Evolutionary conservation across 1,140 invertebrate genomes (phyloP).

Genomic region (Hyles euphorbiae): DNA sequence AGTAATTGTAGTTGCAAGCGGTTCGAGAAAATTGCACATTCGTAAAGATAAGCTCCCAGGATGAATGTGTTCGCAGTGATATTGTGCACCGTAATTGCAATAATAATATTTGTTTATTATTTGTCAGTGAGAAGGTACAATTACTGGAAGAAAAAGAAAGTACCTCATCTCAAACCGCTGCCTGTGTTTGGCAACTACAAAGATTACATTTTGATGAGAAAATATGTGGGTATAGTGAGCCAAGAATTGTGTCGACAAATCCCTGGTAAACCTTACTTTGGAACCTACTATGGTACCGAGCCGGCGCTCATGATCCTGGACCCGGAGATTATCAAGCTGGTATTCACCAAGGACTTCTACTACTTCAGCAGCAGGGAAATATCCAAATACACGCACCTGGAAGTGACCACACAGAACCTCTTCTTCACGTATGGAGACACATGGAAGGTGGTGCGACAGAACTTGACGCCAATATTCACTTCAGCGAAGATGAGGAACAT

Average conservation of each 20-base stretch:
- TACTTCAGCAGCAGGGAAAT: slow-evolving; percentile 16
- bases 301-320: slow-evolving; percentile 8
- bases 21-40: too few relatives aligned
- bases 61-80: too few relatives aligned
- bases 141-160: slow-evolving; percentile 48
- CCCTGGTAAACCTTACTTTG: slow-evolving; percentile 11
- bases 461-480: slow-evolving; percentile 77
- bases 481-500: slow-evolving; percentile 76
- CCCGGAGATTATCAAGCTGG: slow-evolving; percentile 17
- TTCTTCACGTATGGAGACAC: slow-evolving; percentile 44
- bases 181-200: slow-evolving; percentile 47
- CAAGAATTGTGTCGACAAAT: slow-evolving; percentile 13
- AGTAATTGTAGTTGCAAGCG: too few relatives aligned
- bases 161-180: slow-evolving; percentile 36
- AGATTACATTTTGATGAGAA: slow-evolving; percentile 26
- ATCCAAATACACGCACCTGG: slow-evolving; percentile 4
- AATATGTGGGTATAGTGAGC: slow-evolving; percentile 1
- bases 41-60: too few relatives aligned
- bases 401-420: slow-evolving; percentile 12
- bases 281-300: slow-evolving; percentile 17
- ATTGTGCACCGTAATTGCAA: not conserved
- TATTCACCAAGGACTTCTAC: slow-evolving; percentile 20
- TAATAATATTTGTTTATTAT: slow-evolving; percentile 28
- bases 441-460: slow-evolving; percentile 76
- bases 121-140: slow-evolving; percentile 17